phyloP scores from a whole-genome alignment of 92 coral and sea anemone genomes.

The Palythoa grandis region DNA sequence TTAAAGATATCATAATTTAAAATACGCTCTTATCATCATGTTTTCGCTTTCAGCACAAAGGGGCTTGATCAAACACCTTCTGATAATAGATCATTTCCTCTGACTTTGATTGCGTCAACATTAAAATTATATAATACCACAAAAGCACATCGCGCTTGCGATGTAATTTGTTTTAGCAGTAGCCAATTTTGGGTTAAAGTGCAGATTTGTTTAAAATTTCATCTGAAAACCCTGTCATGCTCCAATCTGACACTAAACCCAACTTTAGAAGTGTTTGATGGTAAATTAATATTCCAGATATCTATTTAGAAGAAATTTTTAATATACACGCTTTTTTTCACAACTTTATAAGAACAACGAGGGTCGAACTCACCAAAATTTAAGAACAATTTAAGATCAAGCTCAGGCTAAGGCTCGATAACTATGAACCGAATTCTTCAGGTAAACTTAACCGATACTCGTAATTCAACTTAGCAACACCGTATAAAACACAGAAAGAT shows the following conservation, averaged over 20 bases:
- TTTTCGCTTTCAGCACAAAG: background rate
- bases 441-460: too few relatives aligned
- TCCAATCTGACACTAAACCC: background rate
- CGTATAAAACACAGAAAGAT: too few relatives aligned
- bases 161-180: background rate
- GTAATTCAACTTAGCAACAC: too few relatives aligned
- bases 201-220: background rate
- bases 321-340: too few relatives aligned
- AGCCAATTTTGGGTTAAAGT: background rate
- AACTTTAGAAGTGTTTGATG: too few relatives aligned
- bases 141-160: background rate
- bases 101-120: conserved; percentile 13
- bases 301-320: too few relatives aligned
- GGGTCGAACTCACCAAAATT: too few relatives aligned
- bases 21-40: background rate
- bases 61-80: background rate
- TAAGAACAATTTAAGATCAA: too few relatives aligned
- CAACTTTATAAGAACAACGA: too few relatives aligned
- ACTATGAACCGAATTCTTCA: too few relatives aligned
- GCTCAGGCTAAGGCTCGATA: too few relatives aligned
- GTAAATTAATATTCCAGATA: too few relatives aligned
- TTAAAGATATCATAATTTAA: background rate
- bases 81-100: conserved; percentile 11
- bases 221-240: background rate
- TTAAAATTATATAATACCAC: conserved; percentile 1